Percentiles rank a stretch among this genome's conserved stretches.
Conservation (phyloP, 2,797 vertebrate genomes). For the Lagothrix lagotricha region DNA sequence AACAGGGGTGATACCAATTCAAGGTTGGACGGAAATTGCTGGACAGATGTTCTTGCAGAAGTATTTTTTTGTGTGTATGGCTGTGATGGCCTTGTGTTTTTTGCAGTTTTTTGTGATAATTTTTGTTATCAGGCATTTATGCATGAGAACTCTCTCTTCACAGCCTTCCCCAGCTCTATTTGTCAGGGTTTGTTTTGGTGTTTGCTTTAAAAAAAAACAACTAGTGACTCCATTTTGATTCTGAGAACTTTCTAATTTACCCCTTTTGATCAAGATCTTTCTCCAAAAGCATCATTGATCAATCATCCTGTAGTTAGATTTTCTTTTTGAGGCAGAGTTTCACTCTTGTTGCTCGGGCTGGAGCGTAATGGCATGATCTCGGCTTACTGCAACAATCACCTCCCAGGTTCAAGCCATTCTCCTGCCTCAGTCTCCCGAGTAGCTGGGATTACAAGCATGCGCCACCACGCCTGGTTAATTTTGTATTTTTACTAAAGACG, state of each 20-base stretch:
- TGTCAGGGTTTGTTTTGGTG: background rate
- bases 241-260: background rate
- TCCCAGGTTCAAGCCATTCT: no score
- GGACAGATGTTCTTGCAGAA: background rate
- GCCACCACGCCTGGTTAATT: no score
- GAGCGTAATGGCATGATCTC: no score
- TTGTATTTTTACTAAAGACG: no score
- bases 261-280: background rate
- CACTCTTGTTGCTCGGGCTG: no score
- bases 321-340: no score
- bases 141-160: background rate
- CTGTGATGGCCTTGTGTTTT: background rate
- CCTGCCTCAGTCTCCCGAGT: no score
- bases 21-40: background rate
- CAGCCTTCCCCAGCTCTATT: background rate
- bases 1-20: background rate
- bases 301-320: background rate
- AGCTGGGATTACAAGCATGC: no score
- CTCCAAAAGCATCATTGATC: background rate
- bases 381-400: no score
- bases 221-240: background rate
- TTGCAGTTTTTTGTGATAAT: background rate
- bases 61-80: background rate
- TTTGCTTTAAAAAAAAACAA: no score
- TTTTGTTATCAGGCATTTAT: background rate